Evolutionary conservation across 2,797 vertebrate species (phyloP).

Genomic region (Notoglanidium macrostoma): DNA sequence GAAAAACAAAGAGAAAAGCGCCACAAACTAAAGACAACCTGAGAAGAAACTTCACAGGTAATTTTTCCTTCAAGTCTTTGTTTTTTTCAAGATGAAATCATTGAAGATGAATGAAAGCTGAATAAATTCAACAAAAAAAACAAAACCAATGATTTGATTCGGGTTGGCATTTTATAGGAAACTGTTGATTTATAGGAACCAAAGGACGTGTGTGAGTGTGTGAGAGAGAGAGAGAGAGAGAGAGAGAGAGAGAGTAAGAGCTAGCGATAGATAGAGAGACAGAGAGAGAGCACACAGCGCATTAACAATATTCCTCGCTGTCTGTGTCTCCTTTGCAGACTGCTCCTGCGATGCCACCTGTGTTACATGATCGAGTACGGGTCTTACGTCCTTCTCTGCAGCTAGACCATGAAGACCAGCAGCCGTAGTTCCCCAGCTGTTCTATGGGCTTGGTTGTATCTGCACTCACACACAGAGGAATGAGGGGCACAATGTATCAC

Average conservation of each 20-base stretch:
- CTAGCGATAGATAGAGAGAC: neutral
- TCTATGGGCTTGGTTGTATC: constrained; percentile 15
- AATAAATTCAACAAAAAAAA: neutral
- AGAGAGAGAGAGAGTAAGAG: neutral
- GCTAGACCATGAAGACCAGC: constrained; percentile 68
- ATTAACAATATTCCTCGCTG: constrained; percentile 67
- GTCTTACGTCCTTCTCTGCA: constrained; percentile 64
- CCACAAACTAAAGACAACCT: neutral
- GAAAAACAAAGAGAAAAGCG: neutral
- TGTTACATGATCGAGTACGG: constrained; percentile 69
- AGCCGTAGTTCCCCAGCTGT: constrained; percentile 70
- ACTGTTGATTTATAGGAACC: neutral
- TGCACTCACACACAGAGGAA: constrained; percentile 6
- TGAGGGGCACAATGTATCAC: neutral
- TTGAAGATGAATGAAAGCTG: neutral
- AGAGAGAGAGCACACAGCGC: neutral
- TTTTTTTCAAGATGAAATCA: neutral
- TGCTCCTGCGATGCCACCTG: constrained; percentile 56
- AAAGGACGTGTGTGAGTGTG: neutral
- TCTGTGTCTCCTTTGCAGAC: constrained; percentile 70
- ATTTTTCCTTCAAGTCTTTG: neutral
- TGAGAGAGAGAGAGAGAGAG: neutral
- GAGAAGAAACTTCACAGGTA: neutral
- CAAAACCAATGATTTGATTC: neutral
- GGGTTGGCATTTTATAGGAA: neutral